phyloP scores from a whole-genome alignment of 2,888 invertebrate species.

The Chaetogeoica ovagalla region DNA sequence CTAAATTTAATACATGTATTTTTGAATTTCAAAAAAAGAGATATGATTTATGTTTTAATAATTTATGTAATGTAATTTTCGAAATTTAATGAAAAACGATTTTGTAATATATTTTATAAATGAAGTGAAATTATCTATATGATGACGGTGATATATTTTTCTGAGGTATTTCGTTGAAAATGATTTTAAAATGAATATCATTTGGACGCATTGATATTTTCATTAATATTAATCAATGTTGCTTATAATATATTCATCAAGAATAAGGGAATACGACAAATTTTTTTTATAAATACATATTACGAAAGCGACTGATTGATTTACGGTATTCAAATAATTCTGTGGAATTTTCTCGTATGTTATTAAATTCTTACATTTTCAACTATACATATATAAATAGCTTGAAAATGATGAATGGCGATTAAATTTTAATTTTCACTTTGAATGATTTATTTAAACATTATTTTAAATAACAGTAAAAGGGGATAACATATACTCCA shows the following conservation, averaged over 20 bases:
- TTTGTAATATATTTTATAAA: no score
- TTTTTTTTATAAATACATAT: slow-evolving; percentile 20
- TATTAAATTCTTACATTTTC: slow-evolving; percentile 38
- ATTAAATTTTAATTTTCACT: slow-evolving; percentile 34
- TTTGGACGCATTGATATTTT: background rate
- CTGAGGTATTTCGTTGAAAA: no score
- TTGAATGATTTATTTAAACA: slow-evolving; percentile 22
- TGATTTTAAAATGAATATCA: no score
- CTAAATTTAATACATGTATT: no score
- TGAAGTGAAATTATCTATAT: no score
- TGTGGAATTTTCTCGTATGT: slow-evolving; percentile 21
- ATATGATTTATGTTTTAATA: no score
- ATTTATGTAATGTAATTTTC: no score
- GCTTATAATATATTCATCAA: slow-evolving; percentile 15
- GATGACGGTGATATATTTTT: no score
- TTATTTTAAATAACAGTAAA: background rate
- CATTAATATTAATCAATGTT: slow-evolving; percentile 9
- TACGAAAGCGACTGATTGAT: background rate
- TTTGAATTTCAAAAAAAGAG: no score
- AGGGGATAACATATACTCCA: background rate
- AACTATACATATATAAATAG: slow-evolving; percentile 14
- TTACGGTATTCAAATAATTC: slow-evolving; percentile 31
- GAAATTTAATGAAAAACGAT: no score
- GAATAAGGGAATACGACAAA: background rate
- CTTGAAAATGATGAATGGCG: slow-evolving; percentile 29